Conservation (phyloP, 2,888 invertebrate genomes). For the Biston betularia region DNA sequence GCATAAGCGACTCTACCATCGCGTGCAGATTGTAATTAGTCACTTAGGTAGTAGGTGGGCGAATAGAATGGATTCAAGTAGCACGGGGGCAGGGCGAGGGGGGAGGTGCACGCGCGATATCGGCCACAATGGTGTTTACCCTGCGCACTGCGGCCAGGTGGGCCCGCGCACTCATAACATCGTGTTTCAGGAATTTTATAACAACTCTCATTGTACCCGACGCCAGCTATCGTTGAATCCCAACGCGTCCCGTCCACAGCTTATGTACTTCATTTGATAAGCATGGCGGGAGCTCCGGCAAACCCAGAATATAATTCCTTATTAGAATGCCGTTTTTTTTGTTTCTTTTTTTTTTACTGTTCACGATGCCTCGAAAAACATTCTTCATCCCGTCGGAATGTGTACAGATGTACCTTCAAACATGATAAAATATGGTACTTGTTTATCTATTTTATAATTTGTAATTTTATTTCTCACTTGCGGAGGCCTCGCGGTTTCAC, state of each 20-base stretch:
- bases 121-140: slow-evolving; percentile 56
- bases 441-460: too few relatives aligned
- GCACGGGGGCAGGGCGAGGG: not conserved
- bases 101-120: slow-evolving; percentile 33
- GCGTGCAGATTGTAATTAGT: slow-evolving; percentile 27
- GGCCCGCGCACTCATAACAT: slow-evolving; percentile 42
- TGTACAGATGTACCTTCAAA: too few relatives aligned
- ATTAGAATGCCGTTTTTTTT: too few relatives aligned
- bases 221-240: slow-evolving; percentile 20
- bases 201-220: slow-evolving; percentile 43
- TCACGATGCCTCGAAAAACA: too few relatives aligned
- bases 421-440: too few relatives aligned
- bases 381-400: too few relatives aligned
- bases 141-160: slow-evolving; percentile 44
- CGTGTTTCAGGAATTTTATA: slow-evolving; percentile 57
- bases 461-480: too few relatives aligned
- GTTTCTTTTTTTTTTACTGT: too few relatives aligned
- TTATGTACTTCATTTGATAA: too few relatives aligned
- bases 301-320: too few relatives aligned
- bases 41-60: slow-evolving; percentile 29
- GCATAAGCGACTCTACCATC: not conserved
- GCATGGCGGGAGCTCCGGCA: too few relatives aligned
- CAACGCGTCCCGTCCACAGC: not conserved
- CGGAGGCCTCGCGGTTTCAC: too few relatives aligned
- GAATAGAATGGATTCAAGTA: slow-evolving; percentile 16